Evolutionary conservation across 2,797 vertebrate genomes (phyloP).

Genomic region (Falco biarmicus): DNA sequence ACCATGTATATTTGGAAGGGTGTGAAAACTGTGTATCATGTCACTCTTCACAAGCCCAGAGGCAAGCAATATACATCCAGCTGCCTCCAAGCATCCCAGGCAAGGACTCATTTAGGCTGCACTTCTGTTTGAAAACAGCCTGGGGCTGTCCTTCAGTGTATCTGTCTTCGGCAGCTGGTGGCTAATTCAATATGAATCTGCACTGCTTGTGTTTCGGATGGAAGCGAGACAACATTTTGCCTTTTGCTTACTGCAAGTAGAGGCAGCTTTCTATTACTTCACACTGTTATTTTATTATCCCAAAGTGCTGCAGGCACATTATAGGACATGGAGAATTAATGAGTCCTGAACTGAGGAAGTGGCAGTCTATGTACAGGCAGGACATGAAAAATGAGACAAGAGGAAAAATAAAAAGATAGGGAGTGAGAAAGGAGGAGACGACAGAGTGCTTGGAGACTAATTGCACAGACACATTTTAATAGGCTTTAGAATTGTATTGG

Average conservation of each 20-base stretch:
- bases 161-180: background rate
- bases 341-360: background rate
- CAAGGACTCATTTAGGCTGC: conserved; percentile 26
- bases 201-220: background rate
- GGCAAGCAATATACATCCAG: conserved; percentile 23
- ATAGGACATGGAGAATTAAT: conserved; percentile 28
- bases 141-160: background rate
- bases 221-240: background rate
- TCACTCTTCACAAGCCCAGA: background rate
- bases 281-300: conserved; percentile 34
- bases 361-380: background rate
- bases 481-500: background rate
- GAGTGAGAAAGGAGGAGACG: background rate
- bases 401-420: conserved; percentile 6
- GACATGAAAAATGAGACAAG: conserved; percentile 36
- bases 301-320: conserved; percentile 18
- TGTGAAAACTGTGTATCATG: background rate
- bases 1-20: background rate
- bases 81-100: conserved; percentile 35
- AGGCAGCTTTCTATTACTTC: conserved; percentile 17
- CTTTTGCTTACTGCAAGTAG: conserved; percentile 19
- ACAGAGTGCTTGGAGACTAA: conserved; percentile 12
- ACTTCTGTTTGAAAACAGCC: conserved; percentile 58
- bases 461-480: conserved; percentile 4
- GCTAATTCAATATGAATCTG: conserved; percentile 23